Percentiles rank a stretch among this genome's conserved stretches.
These are phyloP conservation scores for Platerodrilus igneus DNA, from an alignment of 2,888 invertebrate genomes.

Conservation along the genomic window DNA sequence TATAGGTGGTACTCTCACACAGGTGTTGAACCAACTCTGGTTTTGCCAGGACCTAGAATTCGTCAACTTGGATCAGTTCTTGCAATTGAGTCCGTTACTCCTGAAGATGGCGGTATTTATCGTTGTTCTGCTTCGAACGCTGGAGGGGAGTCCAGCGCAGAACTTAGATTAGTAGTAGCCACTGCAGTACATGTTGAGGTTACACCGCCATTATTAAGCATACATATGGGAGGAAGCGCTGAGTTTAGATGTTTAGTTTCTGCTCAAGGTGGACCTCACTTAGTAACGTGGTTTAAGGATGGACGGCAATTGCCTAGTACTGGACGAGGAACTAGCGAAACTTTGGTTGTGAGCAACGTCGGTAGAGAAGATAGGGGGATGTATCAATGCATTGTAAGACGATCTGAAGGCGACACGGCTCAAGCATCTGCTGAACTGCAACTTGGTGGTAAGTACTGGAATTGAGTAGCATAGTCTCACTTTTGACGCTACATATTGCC, in stretches of 20 bases:
- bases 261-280: conserved; percentile 51
- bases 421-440: conserved; percentile 72
- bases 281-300: conserved; percentile 58
- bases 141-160: conserved; percentile 66
- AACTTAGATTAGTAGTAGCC: conserved; percentile 61
- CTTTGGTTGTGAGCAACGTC: conserved; percentile 61
- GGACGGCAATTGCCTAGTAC: conserved; percentile 63
- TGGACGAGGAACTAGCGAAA: conserved; percentile 60
- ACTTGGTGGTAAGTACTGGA: conserved; percentile 58
- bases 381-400: conserved; percentile 70
- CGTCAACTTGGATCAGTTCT: conserved; percentile 64
- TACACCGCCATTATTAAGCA: conserved; percentile 60
- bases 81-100: conserved; percentile 65
- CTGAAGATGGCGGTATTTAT: conserved; percentile 64
- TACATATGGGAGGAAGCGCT: conserved; percentile 71
- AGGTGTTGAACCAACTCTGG: conserved; percentile 60
- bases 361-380: conserved; percentile 70
- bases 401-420: conserved; percentile 68
- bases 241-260: conserved; percentile 62
- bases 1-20: conserved; percentile 65
- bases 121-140: conserved; percentile 66
- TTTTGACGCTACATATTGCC: neutral
- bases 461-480: neutral
- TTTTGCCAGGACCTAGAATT: conserved; percentile 60
- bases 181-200: conserved; percentile 65